Percentiles rank a stretch among this genome's conserved stretches.
Conservation (phyloP, 2,113 vertebrate species). For the Propithecus coquereli region DNA sequence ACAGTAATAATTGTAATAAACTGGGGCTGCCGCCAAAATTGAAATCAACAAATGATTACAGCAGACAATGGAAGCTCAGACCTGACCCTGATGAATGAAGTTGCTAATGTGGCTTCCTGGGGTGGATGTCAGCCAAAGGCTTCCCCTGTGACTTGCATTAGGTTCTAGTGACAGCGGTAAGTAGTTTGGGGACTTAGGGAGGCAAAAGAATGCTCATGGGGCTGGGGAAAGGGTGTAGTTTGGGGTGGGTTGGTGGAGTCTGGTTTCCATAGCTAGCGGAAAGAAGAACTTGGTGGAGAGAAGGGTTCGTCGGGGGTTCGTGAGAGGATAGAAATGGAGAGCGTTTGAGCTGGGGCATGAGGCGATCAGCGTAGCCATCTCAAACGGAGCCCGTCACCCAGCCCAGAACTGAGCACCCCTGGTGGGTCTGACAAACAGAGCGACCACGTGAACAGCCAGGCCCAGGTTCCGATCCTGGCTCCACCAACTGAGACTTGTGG, state of each 20-base stretch:
- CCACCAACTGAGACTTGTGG: not conserved
- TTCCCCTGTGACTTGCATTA: slow-evolving; percentile 8
- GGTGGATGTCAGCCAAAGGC: not conserved
- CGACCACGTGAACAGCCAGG: not conserved
- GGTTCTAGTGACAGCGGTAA: slow-evolving; percentile 4
- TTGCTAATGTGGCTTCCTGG: slow-evolving; percentile 8
- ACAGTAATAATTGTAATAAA: slow-evolving; percentile 11
- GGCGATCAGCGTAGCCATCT: not conserved
- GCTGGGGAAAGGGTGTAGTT: not conserved
- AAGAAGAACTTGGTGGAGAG: not conserved
- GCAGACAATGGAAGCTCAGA: slow-evolving; percentile 6
- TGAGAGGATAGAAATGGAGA: not conserved
- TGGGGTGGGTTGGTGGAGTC: not conserved
- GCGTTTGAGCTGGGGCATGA: fast-evolving
- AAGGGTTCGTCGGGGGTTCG: not conserved
- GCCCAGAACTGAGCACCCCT: not conserved
- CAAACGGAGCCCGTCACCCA: fast-evolving
- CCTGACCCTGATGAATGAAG: slow-evolving; percentile 40
- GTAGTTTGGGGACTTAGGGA: not conserved
- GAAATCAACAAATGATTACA: slow-evolving; percentile 59
- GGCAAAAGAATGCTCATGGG: not conserved
- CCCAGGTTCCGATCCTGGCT: not conserved
- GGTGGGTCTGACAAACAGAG: not conserved
- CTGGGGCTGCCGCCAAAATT: not conserved
- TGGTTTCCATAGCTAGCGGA: not conserved